Evolutionary conservation across 1,140 invertebrate genomes (phyloP), one percentile per base, ranked within the genome.

Genomic region (Portunus trituberculatus): DNA sequence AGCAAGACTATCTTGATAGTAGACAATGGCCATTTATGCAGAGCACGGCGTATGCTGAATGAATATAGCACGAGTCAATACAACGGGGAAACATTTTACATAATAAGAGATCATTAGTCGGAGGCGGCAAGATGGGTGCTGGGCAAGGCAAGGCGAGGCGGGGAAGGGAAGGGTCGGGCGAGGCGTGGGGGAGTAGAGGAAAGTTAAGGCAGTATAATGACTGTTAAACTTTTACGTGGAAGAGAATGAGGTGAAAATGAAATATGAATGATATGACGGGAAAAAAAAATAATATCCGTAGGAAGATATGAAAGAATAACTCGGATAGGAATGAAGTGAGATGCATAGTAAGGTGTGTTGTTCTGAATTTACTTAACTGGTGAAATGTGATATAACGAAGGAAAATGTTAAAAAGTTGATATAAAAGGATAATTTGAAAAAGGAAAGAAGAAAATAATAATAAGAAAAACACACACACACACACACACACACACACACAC

Each of bases 61-160:
- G 67, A 76, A 76, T 76, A n/a, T 76, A 76, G 25, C 67, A 76
- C 20, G 25, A 76, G 67, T 76, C 67, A n/a, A 76, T 76, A 76
- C 67, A 76, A n/a, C 52, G 12, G 52, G 67, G 67, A 76, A 76
- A 76, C 67, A n/a, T n/a, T 76, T 76, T 76, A 76, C 67, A n/a
- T n/a, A 25, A 76, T n/a, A n/a, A 76, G 67, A 25, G 67, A 76
- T 76, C 67, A 76, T 76, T 76, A 76, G 67, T n/a, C 67, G n/a
- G 67, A 59, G 52, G 52, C 52, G 52, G 52, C 52, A 10, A 2
- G 52, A 1, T 39, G 39, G 39, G n/a, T n/a, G n/a, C n/a, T n/a
- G n/a, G n/a, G n/a, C n/a, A n/a, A n/a, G n/a, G n/a, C n/a, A n/a
- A n/a, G n/a, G n/a, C 14, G 14, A 7, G 14, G 48, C 48, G 48